Conservation (phyloP, 2,888 invertebrate genomes). For the Acanthosepion esculentum region DNA sequence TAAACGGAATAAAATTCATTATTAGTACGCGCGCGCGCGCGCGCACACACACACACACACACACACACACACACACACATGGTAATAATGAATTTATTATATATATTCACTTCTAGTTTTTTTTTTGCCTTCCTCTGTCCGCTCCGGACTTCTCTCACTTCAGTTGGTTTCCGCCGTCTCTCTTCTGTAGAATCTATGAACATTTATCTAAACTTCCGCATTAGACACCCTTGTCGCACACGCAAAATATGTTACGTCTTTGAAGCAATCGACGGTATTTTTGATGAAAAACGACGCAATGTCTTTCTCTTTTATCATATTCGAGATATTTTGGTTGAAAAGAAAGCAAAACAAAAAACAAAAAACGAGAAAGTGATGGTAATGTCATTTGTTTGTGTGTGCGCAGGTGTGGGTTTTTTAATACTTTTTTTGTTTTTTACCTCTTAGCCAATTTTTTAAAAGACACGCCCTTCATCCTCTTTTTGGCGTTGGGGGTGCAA, state of each 20-base stretch:
- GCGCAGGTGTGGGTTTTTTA: no score
- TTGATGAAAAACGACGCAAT: slow-evolving; percentile 10
- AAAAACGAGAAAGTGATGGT: not conserved
- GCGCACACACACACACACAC: no score
- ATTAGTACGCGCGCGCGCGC: no score
- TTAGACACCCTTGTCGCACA: slow-evolving; percentile 33
- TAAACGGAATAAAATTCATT: no score
- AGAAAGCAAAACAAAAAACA: not conserved
- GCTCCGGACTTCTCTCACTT: not conserved
- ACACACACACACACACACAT: no score
- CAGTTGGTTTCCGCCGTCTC: not conserved
- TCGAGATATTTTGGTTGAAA: not conserved
- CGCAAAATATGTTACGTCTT: not conserved
- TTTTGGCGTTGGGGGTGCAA: no score
- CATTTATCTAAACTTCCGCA: not conserved
- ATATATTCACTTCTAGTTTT: not conserved
- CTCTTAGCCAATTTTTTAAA: no score
- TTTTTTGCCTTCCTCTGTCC: not conserved
- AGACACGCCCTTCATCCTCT: no score
- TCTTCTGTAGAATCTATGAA: not conserved
- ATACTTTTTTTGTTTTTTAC: no score
- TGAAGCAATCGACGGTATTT: not conserved
- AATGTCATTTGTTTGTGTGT: not conserved
- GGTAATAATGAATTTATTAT: not conserved
- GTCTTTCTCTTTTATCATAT: not conserved